Conservation (phyloP, 1,140 invertebrate species). For the Dreissena rostriformis region DNA sequence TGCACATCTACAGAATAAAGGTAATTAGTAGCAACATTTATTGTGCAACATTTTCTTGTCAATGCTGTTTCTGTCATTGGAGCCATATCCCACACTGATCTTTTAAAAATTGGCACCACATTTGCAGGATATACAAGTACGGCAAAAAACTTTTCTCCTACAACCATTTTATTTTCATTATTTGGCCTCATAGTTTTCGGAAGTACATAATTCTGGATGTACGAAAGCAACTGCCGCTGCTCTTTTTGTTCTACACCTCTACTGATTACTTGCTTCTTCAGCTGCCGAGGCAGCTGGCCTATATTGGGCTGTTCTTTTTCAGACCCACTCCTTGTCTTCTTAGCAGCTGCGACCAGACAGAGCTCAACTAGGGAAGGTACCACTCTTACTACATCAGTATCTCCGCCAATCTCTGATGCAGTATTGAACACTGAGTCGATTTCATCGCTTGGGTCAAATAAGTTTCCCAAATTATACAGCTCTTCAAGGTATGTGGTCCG, state of each 20-base stretch:
- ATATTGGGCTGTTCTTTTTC: background rate
- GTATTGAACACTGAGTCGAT: constrained; percentile 26
- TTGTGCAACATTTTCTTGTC: too few species aligned
- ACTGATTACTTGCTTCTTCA: constrained; percentile 19
- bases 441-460: constrained; percentile 32
- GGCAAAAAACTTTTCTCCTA: too few species aligned
- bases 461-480: constrained; percentile 18
- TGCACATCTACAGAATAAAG: too few species aligned
- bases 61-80: too few species aligned
- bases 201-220: constrained; percentile 22
- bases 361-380: constrained; percentile 40
- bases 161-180: too few species aligned
- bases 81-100: too few species aligned
- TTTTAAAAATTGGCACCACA: too few species aligned
- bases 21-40: too few species aligned
- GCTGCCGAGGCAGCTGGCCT: background rate
- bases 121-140: too few species aligned
- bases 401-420: background rate
- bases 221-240: constrained; percentile 18
- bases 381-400: constrained; percentile 1
- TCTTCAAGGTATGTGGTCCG: constrained; percentile 27
- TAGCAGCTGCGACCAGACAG: constrained; percentile 18
- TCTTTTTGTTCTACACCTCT: background rate
- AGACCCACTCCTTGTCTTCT: constrained; percentile 23
- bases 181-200: background rate